These are phyloP conservation scores for Engraulis encrasicolus DNA, from an alignment of 2,113 vertebrate species.

Conservation along the genomic window DNA sequence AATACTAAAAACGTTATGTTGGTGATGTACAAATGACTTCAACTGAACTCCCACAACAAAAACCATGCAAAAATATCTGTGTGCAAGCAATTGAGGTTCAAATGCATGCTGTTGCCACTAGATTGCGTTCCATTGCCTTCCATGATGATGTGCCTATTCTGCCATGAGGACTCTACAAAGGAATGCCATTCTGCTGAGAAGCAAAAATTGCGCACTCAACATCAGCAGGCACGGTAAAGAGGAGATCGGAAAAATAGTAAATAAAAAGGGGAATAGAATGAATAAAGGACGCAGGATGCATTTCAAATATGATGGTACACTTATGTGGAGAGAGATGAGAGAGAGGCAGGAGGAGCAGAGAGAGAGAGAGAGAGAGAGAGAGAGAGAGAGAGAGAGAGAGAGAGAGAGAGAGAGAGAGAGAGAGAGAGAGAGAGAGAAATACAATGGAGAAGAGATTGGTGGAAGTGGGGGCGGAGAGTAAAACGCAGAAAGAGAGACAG, in stretches of 20 bases:
- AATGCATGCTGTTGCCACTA: slow-evolving; percentile 9
- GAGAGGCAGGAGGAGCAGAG: too few relatives aligned
- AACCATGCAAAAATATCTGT: not conserved
- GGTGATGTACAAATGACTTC: too few relatives aligned
- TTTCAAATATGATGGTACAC: not conserved
- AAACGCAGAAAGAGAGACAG: not conserved
- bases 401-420: too few relatives aligned
- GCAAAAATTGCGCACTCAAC: not conserved
- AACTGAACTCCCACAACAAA: not conserved
- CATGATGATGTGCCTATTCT: slow-evolving; percentile 18
- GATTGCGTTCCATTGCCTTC: slow-evolving; percentile 21
- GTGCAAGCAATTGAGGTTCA: not conserved
- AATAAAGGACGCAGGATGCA: not conserved
- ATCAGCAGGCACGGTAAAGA: slow-evolving; percentile 11
- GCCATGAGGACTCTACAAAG: slow-evolving; percentile 6
- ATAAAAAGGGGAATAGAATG: not conserved
- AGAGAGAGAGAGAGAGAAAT: too few relatives aligned
- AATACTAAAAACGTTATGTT: too few relatives aligned
- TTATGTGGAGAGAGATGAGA: slow-evolving; percentile 31
- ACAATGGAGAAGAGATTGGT: too few relatives aligned
- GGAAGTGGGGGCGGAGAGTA: not conserved
- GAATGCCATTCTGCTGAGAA: slow-evolving; percentile 16
- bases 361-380: too few relatives aligned
- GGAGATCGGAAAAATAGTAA: slow-evolving; percentile 18
- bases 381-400: too few relatives aligned